Conservation (phyloP, 2,888 invertebrate genomes). For the Smittia sp. region DNA sequence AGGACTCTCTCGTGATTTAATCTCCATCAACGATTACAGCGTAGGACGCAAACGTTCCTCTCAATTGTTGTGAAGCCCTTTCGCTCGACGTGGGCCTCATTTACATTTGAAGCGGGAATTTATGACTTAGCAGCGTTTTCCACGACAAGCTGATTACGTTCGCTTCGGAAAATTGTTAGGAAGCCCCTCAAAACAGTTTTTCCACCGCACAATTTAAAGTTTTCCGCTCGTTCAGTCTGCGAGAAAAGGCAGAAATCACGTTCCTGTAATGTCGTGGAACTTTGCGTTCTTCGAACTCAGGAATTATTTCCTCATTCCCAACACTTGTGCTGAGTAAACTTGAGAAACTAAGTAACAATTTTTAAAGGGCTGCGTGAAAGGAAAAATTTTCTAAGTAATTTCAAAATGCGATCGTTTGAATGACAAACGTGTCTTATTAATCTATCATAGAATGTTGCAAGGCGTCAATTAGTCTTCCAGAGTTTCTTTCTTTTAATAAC, state of each 20-base stretch:
- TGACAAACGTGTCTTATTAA: too few relatives aligned
- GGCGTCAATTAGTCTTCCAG: too few relatives aligned
- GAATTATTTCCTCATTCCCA: not conserved
- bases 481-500: too few relatives aligned
- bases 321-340: not conserved
- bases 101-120: not conserved
- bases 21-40: slow-evolving; percentile 9
- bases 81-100: not conserved
- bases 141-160: not conserved
- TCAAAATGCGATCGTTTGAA: too few relatives aligned
- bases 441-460: too few relatives aligned
- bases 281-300: not conserved
- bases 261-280: not conserved
- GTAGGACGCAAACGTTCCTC: not conserved
- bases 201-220: not conserved
- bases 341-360: not conserved
- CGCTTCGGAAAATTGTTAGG: not conserved
- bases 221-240: not conserved
- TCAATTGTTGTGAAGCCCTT: not conserved
- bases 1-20: slow-evolving; percentile 23
- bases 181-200: slow-evolving; percentile 5
- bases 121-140: slow-evolving; percentile 4
- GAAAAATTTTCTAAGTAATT: too few relatives aligned
- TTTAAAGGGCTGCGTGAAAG: not conserved
- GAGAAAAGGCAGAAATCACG: slow-evolving; percentile 11